Evolutionary conservation across 2,113 vertebrate genomes (phyloP).

Genomic region (Syngnathus scovelli): DNA sequence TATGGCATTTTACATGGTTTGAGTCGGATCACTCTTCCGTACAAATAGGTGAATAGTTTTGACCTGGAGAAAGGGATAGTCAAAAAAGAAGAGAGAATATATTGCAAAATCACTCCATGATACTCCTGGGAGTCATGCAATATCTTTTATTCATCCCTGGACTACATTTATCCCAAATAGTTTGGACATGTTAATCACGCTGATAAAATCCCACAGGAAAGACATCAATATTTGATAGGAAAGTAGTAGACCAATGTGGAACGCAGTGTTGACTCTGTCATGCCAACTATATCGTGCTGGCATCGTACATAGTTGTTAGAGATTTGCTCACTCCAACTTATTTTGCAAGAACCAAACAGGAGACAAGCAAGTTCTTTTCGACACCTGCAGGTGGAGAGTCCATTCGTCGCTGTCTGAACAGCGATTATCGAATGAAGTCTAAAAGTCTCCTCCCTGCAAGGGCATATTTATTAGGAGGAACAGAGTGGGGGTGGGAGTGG

Average conservation of each 20-base stretch:
- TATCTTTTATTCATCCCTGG: constrained; percentile 47
- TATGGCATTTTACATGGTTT: no score
- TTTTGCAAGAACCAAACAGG: no score
- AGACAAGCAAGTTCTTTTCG: no score
- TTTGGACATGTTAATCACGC: constrained; percentile 29
- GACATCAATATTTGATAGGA: constrained; percentile 47
- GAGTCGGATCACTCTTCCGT: not conserved
- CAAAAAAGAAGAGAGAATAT: constrained; percentile 31
- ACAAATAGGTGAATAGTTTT: constrained; percentile 23
- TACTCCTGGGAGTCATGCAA: constrained; percentile 5
- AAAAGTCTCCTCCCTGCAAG: no score
- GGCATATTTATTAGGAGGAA: no score
- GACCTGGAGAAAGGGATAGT: constrained; percentile 6
- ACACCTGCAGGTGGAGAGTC: no score
- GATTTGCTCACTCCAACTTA: no score
- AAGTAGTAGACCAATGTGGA: not conserved
- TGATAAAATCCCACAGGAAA: constrained; percentile 18
- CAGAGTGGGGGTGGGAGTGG: no score
- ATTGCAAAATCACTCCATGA: constrained; percentile 19
- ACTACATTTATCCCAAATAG: constrained; percentile 35
- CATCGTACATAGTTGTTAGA: not conserved
- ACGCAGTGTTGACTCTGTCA: constrained; percentile 5
- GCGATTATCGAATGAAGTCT: no score
- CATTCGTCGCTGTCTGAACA: no score
- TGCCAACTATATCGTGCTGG: not conserved